Base-by-base conservation (phyloP, 1,140 invertebrate genomes). In the Parapsyche elsis region DNA sequence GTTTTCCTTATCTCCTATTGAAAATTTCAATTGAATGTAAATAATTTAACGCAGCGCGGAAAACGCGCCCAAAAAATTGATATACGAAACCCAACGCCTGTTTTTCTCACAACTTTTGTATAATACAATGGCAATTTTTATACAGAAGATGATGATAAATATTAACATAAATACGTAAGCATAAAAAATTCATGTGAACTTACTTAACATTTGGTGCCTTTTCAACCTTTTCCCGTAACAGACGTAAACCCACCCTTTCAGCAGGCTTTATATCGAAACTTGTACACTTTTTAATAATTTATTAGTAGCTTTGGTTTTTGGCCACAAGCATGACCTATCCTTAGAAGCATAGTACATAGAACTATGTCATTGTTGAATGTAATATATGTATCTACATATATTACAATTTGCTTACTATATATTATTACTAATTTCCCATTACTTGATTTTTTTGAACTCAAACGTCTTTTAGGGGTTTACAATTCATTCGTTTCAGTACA, bases 1-100 rank as follows among this genome's bases (percentile, higher is more conserved):
- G 73, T 59, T 57, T 73, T 67, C 38, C 71, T 73, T 73, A 73
- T 73, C 71, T 76, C 73, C 73, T 76, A 76, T 76, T 76, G 73
- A 76, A 76, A 76, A 21, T 76, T 76, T 76, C 73, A 76, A 76
- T 76, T 76, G 73, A 76, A 76, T 59, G 73, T 76, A 57, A 76
- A 76, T 76, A 76, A 76, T 76, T 76, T 26, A 76, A 59, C n/a
- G 38, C 38, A 10, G n/a, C 67, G 14, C 38, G 5, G 14, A 7
- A 16, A 45, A 21, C 38, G 14, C 44, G 9, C 49, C 30, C 30
- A 1, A 24, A 46, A 76, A 76, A 76, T 76, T 57, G 73, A 57
- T 76, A 57, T 59, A 57, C 73, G 44, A 38, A 59, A 46, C 73
- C 73, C 5, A 67, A 67, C 64, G 21, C 24, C 23, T 23, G 21